Evolutionary conservation across 2,888 invertebrate species (phyloP), one percentile per base, ranked within the genome.

Genomic region (Drosophila engyochracea): DNA sequence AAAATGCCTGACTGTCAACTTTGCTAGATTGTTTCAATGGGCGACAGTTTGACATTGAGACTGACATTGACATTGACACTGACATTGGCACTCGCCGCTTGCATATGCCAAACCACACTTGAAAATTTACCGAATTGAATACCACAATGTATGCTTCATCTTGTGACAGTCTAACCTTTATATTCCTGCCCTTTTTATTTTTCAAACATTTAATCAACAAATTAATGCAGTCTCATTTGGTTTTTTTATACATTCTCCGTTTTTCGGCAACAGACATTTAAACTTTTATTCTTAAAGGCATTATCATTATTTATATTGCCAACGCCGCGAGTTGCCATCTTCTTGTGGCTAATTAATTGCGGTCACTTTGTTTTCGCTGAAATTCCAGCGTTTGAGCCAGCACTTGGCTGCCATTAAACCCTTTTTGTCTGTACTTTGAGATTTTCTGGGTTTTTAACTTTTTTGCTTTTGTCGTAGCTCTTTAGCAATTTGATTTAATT

Each of bases 331-430:
- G 63, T 44, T 61, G 61, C 47, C 76, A 60, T 74, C 65, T 82
- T 61, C 82, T 82, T 86, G 86, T 72, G 79, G 69, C 73, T 90
- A 89, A 88, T 88, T 88, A 88, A 88, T 88, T 88, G 90, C 89
- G 88, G 90, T 90, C 90, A 81, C 74, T 88, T 82, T 81, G 62
- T 76, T 71, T 67, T 51, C 74, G 71, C 49, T 62, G 47, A 75
- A 76, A 73, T 85, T 78, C 66, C 73, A 72, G 66, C 74, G 83
- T 70, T 83, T 81, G 71, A 69, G 79, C 76, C 75, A 76, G 61
- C 74, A 76, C 76, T 85, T 86, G 80, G 66, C 74, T 57, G 69
- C 64, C 66, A 77, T 84, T 84, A 86, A 89, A 78, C 77, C 89
- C 79, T 80, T 88, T 68, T 35, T 28, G 49, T 44, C 35, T 39